phyloP scores from a whole-genome alignment of 53 echinoderm and acorn worm genomes.

The Astropecten irregularis region DNA sequence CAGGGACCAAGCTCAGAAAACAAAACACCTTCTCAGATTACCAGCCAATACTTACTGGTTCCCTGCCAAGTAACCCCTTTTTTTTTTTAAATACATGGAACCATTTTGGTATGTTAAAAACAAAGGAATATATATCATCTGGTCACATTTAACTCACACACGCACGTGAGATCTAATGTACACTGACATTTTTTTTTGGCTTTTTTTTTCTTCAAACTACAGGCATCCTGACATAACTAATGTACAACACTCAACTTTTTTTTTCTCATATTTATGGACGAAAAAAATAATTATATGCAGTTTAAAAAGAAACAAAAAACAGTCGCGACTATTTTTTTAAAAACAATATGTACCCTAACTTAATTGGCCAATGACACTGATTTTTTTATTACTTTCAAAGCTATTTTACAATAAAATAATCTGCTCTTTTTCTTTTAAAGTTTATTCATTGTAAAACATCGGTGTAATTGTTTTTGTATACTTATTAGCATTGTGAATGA shows the following conservation, averaged over 20 bases:
- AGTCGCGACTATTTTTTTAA: too few relatives aligned
- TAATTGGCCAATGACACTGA: constrained; percentile 32
- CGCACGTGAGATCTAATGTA: constrained; percentile 29
- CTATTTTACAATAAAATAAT: constrained; percentile 43
- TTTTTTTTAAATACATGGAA: too few relatives aligned
- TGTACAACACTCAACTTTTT: constrained; percentile 13
- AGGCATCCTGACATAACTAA: background rate
- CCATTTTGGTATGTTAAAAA: background rate
- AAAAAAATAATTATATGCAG: constrained; percentile 18
- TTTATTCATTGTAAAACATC: too few relatives aligned
- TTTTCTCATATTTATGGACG: background rate
- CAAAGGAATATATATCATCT: constrained; percentile 30
- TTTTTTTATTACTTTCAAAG: background rate
- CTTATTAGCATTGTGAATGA: too few relatives aligned
- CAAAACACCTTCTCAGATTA: too few relatives aligned
- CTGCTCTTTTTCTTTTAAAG: background rate
- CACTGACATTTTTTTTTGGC: background rate
- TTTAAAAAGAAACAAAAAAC: constrained; percentile 33
- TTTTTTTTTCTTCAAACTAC: too few relatives aligned
- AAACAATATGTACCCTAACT: too few relatives aligned
- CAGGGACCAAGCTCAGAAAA: too few relatives aligned
- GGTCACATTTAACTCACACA: constrained; percentile 37
- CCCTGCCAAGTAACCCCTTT: too few relatives aligned
- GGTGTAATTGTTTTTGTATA: too few relatives aligned
- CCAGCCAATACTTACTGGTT: too few relatives aligned